Evolutionary conservation across 2,113 vertebrate species (phyloP).

Genomic region (Cyprinus carpio): DNA sequence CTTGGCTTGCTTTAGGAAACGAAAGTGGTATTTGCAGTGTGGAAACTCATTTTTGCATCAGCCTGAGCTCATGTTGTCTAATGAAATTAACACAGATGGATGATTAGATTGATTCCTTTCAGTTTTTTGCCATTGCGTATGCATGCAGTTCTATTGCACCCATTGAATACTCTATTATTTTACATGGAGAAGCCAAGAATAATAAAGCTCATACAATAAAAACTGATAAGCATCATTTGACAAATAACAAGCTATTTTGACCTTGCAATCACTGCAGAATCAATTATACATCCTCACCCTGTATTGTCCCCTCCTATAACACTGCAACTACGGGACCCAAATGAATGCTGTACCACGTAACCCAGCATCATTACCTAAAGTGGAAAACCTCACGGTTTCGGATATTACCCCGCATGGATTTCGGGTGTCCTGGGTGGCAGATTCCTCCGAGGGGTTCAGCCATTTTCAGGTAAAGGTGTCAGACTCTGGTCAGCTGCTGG

Average conservation of each 20-base stretch:
- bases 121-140: neutral
- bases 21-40: too few species aligned
- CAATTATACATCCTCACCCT: constrained; percentile 54
- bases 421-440: constrained; percentile 71
- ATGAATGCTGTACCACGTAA: constrained; percentile 37
- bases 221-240: neutral
- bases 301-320: constrained; percentile 64
- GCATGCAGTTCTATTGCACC: neutral
- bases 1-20: too few species aligned
- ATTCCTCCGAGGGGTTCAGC: constrained; percentile 78
- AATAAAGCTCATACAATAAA: neutral
- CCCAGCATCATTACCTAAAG: constrained; percentile 86
- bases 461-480: constrained; percentile 89
- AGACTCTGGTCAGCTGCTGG: constrained; percentile 94
- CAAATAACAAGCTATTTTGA: constrained; percentile 37
- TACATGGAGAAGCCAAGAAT: neutral
- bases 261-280: constrained; percentile 66
- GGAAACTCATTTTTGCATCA: too few species aligned
- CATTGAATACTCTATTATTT: neutral
- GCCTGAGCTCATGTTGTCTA: neutral
- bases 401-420: constrained; percentile 84
- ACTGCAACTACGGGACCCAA: constrained; percentile 9
- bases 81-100: neutral
- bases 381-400: constrained; percentile 94
- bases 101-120: neutral